These are phyloP conservation scores for Drosophila trichaetosa DNA, from an alignment of 2,888 invertebrate genomes.

Conservation along the genomic window DNA sequence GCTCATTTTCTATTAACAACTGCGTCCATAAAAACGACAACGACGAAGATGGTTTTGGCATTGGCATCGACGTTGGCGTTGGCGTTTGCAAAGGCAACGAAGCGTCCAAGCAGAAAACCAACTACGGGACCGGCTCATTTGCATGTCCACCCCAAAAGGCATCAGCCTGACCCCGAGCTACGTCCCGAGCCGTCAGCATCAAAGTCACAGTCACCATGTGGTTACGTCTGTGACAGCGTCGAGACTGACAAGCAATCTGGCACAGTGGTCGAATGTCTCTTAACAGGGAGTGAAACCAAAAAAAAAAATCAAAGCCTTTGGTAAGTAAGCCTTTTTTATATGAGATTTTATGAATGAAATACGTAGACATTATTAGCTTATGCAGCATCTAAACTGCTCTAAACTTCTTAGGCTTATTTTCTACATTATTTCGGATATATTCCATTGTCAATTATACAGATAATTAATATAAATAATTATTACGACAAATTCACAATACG, in stretches of 20 bases:
- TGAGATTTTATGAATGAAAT: not conserved
- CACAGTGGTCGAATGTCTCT: constrained; percentile 54
- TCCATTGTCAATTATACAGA: not conserved
- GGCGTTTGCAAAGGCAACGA: constrained; percentile 68
- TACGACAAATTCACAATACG: not conserved
- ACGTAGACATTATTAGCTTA: not conserved
- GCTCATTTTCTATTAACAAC: constrained; percentile 82
- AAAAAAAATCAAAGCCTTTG: not conserved
- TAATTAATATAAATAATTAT: not conserved
- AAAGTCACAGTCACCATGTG: constrained; percentile 74
- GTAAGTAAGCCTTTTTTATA: not conserved
- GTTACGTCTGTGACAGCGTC: constrained; percentile 75
- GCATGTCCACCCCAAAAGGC: constrained; percentile 64
- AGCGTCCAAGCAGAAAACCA: constrained; percentile 81
- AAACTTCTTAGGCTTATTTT: not conserved
- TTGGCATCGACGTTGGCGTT: constrained; percentile 11
- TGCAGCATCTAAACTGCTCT: not conserved
- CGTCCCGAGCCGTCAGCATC: constrained; percentile 46
- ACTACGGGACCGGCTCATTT: constrained; percentile 79
- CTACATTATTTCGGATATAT: not conserved
- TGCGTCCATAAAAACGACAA: constrained; percentile 76
- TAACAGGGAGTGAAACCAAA: not conserved
- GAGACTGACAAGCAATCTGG: constrained; percentile 52
- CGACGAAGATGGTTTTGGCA: constrained; percentile 25
- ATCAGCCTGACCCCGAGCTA: constrained; percentile 38